Evolutionary conservation across 2,888 invertebrate genomes (phyloP), one percentile per base, ranked within the genome.

Genomic region (Helobdella robusta): DNA sequence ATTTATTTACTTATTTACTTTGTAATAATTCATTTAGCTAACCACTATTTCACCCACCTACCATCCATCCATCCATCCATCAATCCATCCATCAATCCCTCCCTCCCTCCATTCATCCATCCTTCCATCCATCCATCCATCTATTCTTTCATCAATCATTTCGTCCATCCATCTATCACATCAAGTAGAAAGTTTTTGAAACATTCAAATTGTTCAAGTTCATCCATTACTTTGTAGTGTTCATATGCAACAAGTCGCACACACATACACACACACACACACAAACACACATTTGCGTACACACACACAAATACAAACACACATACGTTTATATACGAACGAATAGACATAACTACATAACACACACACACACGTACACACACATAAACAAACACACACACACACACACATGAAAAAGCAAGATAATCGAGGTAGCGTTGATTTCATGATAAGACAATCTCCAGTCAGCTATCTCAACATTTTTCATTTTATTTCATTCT

Each of bases 361-460:
- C 11, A 50, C 50, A 11, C 20, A 6, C 8, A 11, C 50, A 50
- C 50, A 50, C 28, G 5, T 25, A 54, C 3, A 54, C 30, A 54
- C 11, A n/a, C 54, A 25, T 5, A 54, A 28, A 54, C 4, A 54
- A 5, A 8, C 8, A 25, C 30, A 25, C 54, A 54, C 25, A 20
- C 6, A 6, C 23, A 5, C 54, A 54, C 54, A 54, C 54, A 54
- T n/a, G 23, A 28, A 23, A 28, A 25, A 25, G 32, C 50, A 50
- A 50, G 50, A 23, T n/a, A 50, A 25, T 8, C 25, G 50, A 50
- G 50, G n/a, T 25, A 50, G 5, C 5, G 23, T 8, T 50, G 25
- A 50, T 50, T 50, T 50, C n/a, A 50, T 50, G 25, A 50, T 40
- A 40, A 50, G 25, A 50, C n/a, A 50, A 50, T n/a, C n/a, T n/a